Base-by-base conservation (phyloP, 30 jellyfish, hydroid and myxozoan species). In the Euphysa ruthae region DNA sequence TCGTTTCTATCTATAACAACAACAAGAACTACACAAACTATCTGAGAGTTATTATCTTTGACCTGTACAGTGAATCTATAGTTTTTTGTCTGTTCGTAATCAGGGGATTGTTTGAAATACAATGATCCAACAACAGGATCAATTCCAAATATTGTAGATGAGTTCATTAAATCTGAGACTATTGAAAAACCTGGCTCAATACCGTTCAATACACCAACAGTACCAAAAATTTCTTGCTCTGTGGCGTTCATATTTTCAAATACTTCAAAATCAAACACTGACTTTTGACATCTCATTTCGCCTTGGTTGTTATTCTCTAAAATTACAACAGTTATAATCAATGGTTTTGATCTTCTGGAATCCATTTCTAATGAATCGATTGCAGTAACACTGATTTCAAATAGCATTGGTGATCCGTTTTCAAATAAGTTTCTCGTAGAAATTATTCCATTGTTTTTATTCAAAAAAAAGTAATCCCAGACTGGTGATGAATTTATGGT, bases 231-330 rank as follows among this genome's bases (percentile, higher is more conserved):
- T n/a, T n/a, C n/a, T n/a, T n/a, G n/a, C n/a, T n/a, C n/a, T n/a
- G n/a, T n/a, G n/a, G n/a, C n/a, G n/a, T n/a, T n/a, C n/a, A n/a
- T n/a, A n/a, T n/a, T n/a, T n/a, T n/a, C n/a, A n/a, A n/a, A n/a
- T n/a, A n/a, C n/a, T n/a, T n/a, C n/a, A n/a, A n/a, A n/a, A n/a
- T n/a, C n/a, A n/a, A n/a, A n/a, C n/a, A n/a, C n/a, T n/a, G n/a
- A n/a, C n/a, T n/a, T n/a, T n/a, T n/a, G n/a, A n/a, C n/a, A n/a
- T n/a, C n/a, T n/a, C n/a, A n/a, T n/a, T n/a, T n/a, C n/a, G n/a
- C n/a, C n/a, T n/a, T 88, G 94, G 28, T 66, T 86, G 64, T 77
- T 78, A 62, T 79, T 94, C 44, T 78, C 79, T 30, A 83, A 38
- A 69, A 75, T 92, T 13, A 56, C 83, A 6, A 86, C 70, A 12